phyloP scores from a whole-genome alignment of 2,888 invertebrate species.

The Stenotaenia linearis region DNA sequence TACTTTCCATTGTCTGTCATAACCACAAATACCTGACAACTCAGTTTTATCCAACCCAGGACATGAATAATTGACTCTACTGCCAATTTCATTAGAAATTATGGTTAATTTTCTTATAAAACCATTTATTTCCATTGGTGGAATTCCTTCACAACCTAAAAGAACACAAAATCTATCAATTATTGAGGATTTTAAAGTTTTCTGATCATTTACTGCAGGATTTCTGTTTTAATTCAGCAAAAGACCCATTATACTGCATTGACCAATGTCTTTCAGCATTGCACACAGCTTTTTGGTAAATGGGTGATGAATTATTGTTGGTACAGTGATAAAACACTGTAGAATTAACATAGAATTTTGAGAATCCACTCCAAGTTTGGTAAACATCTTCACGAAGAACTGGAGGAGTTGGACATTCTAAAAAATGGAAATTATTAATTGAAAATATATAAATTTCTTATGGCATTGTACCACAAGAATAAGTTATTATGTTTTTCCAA shows the following conservation, averaged over 20 bases:
- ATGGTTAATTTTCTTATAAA: not conserved
- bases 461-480: not conserved
- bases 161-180: too few relatives aligned
- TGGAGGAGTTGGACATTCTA: not conserved
- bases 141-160: not conserved
- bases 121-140: not conserved
- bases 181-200: not conserved
- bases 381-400: not conserved
- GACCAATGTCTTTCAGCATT: not conserved
- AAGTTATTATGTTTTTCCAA: not conserved
- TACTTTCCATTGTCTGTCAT: not conserved
- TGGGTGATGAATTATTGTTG: not conserved
- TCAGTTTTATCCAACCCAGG: not conserved
- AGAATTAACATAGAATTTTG: not conserved
- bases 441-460: not conserved
- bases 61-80: not conserved
- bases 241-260: not conserved
- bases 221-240: not conserved
- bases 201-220: not conserved
- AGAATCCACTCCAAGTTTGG: not conserved
- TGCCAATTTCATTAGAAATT: not conserved
- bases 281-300: not conserved
- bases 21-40: not conserved
- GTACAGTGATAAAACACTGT: not conserved
- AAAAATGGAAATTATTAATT: not conserved